phyloP scores from a whole-genome alignment of 2,888 invertebrate genomes.

The Hetaerina titia region DNA sequence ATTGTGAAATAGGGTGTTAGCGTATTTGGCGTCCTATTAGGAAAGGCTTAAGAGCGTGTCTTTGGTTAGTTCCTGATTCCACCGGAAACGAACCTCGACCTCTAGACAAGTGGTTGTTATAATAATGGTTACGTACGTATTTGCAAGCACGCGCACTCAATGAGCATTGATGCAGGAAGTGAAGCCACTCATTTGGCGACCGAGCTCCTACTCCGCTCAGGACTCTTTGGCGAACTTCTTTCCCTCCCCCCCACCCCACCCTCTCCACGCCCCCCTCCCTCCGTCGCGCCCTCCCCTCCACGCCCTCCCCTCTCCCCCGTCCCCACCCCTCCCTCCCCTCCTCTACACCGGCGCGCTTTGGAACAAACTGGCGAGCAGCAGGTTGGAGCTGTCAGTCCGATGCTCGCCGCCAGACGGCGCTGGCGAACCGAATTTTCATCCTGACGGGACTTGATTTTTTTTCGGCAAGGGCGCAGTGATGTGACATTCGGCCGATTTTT shows the following conservation, averaged over 20 bases:
- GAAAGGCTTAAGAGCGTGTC: too few species aligned
- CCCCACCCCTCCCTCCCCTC: background rate
- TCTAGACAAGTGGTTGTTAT: too few species aligned
- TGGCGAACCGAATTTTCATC: conserved; percentile 1
- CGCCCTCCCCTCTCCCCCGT: background rate
- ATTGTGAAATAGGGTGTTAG: too few species aligned
- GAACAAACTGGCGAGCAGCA: conserved; percentile 66
- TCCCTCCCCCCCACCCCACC: background rate
- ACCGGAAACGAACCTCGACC: too few species aligned
- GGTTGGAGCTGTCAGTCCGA: conserved; percentile 65
- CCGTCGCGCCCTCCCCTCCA: background rate
- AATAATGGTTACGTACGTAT: too few species aligned
- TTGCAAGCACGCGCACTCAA: too few species aligned
- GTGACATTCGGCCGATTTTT: background rate
- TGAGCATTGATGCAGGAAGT: too few species aligned
- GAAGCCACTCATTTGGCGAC: background rate
- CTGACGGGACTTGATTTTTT: background rate
- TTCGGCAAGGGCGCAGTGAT: background rate
- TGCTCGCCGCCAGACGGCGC: conserved; percentile 54
- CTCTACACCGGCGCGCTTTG: background rate
- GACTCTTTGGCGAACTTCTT: background rate
- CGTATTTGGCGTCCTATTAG: too few species aligned
- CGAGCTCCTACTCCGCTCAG: background rate
- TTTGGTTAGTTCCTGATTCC: too few species aligned
- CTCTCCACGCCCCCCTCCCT: background rate